A percentile compares a stretch with the other conserved stretches of the same genome.
phyloP scores from a whole-genome alignment of 2,888 invertebrate species.

The Zaprionus bogoriensis region DNA sequence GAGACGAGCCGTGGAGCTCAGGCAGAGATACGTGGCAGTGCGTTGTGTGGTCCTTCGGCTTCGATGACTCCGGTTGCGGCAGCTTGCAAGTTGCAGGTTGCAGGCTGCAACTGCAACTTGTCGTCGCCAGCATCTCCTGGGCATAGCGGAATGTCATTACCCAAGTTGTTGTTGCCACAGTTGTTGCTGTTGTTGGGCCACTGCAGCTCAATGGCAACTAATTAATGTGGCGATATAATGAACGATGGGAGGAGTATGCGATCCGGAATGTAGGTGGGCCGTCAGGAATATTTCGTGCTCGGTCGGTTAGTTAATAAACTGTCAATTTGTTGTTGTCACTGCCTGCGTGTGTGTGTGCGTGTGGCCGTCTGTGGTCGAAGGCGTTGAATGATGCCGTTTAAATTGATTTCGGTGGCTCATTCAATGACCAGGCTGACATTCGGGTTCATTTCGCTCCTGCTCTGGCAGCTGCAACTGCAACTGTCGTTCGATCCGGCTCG shows the following conservation, averaged over 20 bases:
- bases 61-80: too few relatives aligned
- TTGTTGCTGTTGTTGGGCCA: constrained; percentile 28
- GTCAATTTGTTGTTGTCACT: constrained; percentile 51
- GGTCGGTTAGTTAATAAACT: constrained; percentile 68
- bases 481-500: constrained; percentile 20
- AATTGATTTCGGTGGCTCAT: constrained; percentile 73
- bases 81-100: too few relatives aligned
- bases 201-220: constrained; percentile 70
- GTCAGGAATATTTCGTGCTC: constrained; percentile 62
- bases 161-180: constrained; percentile 7
- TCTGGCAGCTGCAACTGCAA: constrained; percentile 8
- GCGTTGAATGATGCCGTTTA: constrained; percentile 73
- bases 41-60: neutral
- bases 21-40: too few relatives aligned
- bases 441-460: constrained; percentile 6
- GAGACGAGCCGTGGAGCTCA: too few relatives aligned
- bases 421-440: constrained; percentile 32
- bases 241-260: constrained; percentile 38
- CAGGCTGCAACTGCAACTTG: constrained; percentile 28
- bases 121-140: constrained; percentile 37
- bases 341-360: constrained; percentile 3
- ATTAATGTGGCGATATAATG: constrained; percentile 71
- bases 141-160: constrained; percentile 38
- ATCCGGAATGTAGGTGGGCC: constrained; percentile 54
- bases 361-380: constrained; percentile 56